Evolutionary conservation across 2,888 invertebrate species (phyloP).

Genomic region (Drosophila maculinotata): DNA sequence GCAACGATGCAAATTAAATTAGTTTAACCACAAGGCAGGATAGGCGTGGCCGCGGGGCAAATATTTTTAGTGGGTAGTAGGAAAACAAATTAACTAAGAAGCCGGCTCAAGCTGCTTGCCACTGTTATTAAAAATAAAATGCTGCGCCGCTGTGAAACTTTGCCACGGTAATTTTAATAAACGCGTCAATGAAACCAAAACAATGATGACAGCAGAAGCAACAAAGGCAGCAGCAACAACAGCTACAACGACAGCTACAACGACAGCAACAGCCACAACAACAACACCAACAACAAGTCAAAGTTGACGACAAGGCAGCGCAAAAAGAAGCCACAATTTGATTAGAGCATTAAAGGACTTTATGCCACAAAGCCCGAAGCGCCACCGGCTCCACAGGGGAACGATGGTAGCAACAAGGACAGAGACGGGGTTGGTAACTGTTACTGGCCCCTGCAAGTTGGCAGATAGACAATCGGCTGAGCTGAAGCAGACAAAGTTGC

Average conservation of each 20-base stretch:
- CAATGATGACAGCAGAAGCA: conserved; percentile 67
- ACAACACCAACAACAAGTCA: conserved; percentile 46
- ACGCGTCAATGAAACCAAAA: conserved; percentile 79
- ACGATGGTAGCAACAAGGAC: neutral
- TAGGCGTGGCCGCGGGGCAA: neutral
- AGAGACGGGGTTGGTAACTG: neutral
- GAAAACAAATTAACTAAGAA: conserved; percentile 45
- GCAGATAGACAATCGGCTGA: conserved; percentile 39
- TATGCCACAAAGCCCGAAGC: conserved; percentile 74
- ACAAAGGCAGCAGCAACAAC: conserved; percentile 34
- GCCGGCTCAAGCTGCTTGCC: conserved; percentile 26
- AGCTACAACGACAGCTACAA: conserved; percentile 43
- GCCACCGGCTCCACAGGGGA: conserved; percentile 52
- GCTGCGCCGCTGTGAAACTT: conserved; percentile 52
- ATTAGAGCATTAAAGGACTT: conserved; percentile 80
- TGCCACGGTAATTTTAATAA: conserved; percentile 76
- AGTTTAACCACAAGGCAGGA: conserved; percentile 18
- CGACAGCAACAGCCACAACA: conserved; percentile 43
- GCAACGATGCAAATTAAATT: conserved; percentile 35
- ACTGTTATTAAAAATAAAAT: conserved; percentile 62
- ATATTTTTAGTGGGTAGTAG: conserved; percentile 25
- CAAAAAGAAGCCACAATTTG: conserved; percentile 79
- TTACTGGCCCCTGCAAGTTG: conserved; percentile 11
- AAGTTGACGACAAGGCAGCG: conserved; percentile 46
- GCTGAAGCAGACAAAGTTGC: conserved; percentile 48